These are phyloP conservation scores for Mactromeris polynyma DNA, from an alignment of 2,888 invertebrate genomes.

Conservation along the genomic window DNA sequence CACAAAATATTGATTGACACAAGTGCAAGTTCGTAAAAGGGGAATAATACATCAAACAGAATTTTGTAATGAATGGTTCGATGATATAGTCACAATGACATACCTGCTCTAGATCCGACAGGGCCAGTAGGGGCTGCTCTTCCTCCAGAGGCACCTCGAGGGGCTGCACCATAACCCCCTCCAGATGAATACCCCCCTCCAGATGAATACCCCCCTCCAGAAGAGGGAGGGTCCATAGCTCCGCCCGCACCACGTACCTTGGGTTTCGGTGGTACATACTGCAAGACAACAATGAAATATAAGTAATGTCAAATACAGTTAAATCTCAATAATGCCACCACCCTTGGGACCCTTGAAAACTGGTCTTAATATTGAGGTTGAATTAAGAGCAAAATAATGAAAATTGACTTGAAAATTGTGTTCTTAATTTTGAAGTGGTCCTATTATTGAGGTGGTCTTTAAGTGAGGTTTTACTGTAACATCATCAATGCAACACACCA, in stretches of 20 bases:
- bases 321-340: too few relatives aligned
- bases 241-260: slow-evolving; percentile 31
- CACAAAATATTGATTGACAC: too few relatives aligned
- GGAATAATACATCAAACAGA: too few relatives aligned
- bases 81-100: neutral
- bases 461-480: too few relatives aligned
- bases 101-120: slow-evolving; percentile 46
- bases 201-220: slow-evolving; percentile 28
- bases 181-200: slow-evolving; percentile 16
- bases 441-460: too few relatives aligned
- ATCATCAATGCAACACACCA: too few relatives aligned
- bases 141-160: slow-evolving; percentile 20
- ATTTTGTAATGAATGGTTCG: neutral
- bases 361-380: too few relatives aligned
- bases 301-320: neutral
- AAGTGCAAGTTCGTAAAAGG: too few relatives aligned
- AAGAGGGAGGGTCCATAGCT: slow-evolving; percentile 37
- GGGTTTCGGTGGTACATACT: slow-evolving; percentile 76
- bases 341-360: too few relatives aligned
- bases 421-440: too few relatives aligned
- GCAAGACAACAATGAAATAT: slow-evolving; percentile 37
- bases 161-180: slow-evolving; percentile 44
- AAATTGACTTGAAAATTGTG: too few relatives aligned
- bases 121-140: slow-evolving; percentile 1
- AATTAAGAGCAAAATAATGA: too few relatives aligned